A percentile compares a stretch with the other conserved stretches of the same genome.
phyloP scores from a whole-genome alignment of 2,113 vertebrate species.

The Cyanocitta stelleri region DNA sequence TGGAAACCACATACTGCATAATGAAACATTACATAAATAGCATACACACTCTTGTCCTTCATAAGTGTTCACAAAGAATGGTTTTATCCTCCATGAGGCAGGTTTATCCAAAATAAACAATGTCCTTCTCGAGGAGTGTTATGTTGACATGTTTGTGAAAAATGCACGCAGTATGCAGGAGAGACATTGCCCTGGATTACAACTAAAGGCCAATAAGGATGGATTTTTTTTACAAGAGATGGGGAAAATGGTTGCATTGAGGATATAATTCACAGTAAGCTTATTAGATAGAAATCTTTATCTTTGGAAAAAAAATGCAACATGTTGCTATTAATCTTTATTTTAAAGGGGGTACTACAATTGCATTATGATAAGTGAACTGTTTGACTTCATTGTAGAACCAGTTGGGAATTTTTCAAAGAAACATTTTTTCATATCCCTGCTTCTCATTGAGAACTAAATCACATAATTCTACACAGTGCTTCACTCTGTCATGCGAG shows the following conservation, averaged over 20 bases:
- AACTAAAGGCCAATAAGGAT: not conserved
- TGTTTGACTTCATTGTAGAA: not conserved
- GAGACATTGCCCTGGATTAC: not conserved
- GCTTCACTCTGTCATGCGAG: not conserved
- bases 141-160: constrained; percentile 56
- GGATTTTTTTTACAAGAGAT: not conserved
- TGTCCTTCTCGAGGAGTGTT: not conserved
- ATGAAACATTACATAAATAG: constrained; percentile 48
- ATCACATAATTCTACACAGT: not conserved
- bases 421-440: not conserved
- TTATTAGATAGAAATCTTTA: constrained; percentile 6
- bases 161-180: not conserved
- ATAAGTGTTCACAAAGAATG: constrained; percentile 44
- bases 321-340: constrained; percentile 10
- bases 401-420: constrained; percentile 7
- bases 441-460: not conserved
- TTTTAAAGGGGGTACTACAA: not conserved
- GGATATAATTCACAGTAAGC: not conserved
- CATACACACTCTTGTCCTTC: constrained; percentile 30
- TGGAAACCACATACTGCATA: constrained; percentile 27
- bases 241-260: not conserved
- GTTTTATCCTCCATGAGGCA: constrained; percentile 25
- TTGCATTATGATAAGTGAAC: constrained; percentile 6
- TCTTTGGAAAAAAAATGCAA: not conserved
- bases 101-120: constrained; percentile 54